These are phyloP conservation scores for Drosophila lowei DNA, from an alignment of 1,140 invertebrate genomes.

Conservation along the genomic window DNA sequence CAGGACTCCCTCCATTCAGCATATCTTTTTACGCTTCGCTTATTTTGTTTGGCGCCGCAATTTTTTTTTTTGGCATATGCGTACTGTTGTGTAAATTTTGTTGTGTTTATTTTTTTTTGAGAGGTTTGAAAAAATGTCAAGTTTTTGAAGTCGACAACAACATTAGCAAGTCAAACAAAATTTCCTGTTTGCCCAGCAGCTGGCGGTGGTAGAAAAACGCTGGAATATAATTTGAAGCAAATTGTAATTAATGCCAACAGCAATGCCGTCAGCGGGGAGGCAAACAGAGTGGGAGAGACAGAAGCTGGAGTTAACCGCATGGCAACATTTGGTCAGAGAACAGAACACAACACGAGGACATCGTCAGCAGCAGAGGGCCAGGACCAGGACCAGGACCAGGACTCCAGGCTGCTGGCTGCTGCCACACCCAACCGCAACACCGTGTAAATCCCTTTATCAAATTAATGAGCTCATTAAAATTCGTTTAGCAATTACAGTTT, in stretches of 20 bases:
- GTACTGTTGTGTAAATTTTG: constrained; percentile 32
- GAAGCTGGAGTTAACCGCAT: constrained; percentile 38
- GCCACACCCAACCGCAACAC: constrained; percentile 64
- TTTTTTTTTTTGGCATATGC: constrained; percentile 36
- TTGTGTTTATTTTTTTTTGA: constrained; percentile 15
- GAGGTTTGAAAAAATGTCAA: neutral
- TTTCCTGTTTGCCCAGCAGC: constrained; percentile 62
- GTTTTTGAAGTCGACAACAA: constrained; percentile 24
- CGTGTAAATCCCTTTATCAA: constrained; percentile 82
- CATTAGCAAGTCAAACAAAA: constrained; percentile 61
- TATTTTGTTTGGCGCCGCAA: constrained; percentile 67
- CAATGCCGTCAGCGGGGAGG: constrained; percentile 3
- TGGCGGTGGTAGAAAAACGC: constrained; percentile 24
- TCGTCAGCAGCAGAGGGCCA: constrained; percentile 28
- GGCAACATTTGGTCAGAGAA: constrained; percentile 57
- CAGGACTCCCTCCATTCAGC: neutral
- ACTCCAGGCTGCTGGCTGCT: too few relatives aligned
- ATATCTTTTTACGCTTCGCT: constrained; percentile 78
- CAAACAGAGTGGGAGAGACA: constrained; percentile 10
- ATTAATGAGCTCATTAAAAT: constrained; percentile 83
- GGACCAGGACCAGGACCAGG: too few relatives aligned
- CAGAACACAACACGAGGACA: constrained; percentile 35
- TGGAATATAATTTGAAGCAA: constrained; percentile 70
- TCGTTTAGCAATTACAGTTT: constrained; percentile 83
- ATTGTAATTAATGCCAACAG: constrained; percentile 73